phyloP scores from a whole-genome alignment of 2,888 invertebrate species.

The Torymus aiolomorphi region DNA sequence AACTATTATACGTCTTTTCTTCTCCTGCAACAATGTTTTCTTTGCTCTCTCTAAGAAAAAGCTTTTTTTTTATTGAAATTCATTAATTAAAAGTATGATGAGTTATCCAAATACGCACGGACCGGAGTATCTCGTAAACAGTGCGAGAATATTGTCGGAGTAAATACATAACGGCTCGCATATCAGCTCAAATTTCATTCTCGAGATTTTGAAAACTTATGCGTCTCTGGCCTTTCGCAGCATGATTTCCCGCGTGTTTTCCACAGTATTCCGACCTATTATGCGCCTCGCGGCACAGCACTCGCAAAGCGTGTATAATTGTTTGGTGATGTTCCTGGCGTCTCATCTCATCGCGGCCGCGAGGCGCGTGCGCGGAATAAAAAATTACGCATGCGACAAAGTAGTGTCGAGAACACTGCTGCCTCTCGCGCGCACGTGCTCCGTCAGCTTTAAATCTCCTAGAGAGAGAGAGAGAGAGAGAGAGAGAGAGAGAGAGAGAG shows the following conservation, averaged over 20 bases:
- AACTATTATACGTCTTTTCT: too few species aligned
- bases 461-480: neutral
- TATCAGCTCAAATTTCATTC: too few species aligned
- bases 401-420: conserved; percentile 1
- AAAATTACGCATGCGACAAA: conserved; percentile 20
- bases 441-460: conserved; percentile 38
- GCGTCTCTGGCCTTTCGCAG: neutral
- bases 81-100: too few species aligned
- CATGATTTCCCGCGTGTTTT: neutral
- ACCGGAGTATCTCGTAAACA: too few species aligned
- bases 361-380: conserved; percentile 19
- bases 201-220: too few species aligned
- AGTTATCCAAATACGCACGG: too few species aligned
- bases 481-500: neutral
- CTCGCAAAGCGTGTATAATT: conserved; percentile 33
- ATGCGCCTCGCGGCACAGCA: neutral
- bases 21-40: too few species aligned
- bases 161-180: too few species aligned
- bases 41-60: too few species aligned
- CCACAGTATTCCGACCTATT: too few species aligned
- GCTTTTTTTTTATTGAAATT: too few species aligned
- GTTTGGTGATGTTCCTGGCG: conserved; percentile 29
- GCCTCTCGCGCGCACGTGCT: neutral
- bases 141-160: too few species aligned
- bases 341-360: neutral